Conservation (phyloP, 2,888 invertebrate genomes). For the Chalcis sispes region DNA sequence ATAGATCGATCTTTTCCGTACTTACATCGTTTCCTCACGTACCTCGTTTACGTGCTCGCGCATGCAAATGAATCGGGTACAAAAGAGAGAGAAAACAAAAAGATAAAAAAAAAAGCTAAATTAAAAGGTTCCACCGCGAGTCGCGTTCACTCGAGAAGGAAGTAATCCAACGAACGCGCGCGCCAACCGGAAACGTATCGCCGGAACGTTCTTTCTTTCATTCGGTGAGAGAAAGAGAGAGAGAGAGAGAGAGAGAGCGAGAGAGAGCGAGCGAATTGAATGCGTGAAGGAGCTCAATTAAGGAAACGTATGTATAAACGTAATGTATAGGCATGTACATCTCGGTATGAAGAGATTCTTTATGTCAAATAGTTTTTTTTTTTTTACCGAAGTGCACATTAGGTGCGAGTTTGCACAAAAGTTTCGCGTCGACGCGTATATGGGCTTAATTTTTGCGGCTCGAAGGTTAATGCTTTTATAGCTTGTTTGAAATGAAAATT, state of each 20-base stretch:
- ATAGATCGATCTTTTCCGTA: not conserved
- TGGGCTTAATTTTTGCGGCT: too few species aligned
- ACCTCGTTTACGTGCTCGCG: not conserved
- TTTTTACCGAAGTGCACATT: too few species aligned
- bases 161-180: slow-evolving; percentile 64
- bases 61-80: slow-evolving; percentile 29
- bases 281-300: not conserved
- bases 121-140: too few species aligned
- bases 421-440: too few species aligned
- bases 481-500: too few species aligned
- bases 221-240: too few species aligned
- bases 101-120: not conserved
- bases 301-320: too few species aligned
- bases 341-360: too few species aligned
- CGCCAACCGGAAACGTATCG: slow-evolving; percentile 65
- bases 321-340: too few species aligned
- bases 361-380: too few species aligned
- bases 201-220: slow-evolving; percentile 56
- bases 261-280: not conserved
- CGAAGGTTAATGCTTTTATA: too few species aligned
- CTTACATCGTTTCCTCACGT: not conserved
- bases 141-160: slow-evolving; percentile 62
- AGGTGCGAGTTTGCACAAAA: too few species aligned
- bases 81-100: not conserved
- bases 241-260: slow-evolving; percentile 20